Conservation (phyloP, 2,797 vertebrate species). For the Gymnoscopelus braueri region DNA sequence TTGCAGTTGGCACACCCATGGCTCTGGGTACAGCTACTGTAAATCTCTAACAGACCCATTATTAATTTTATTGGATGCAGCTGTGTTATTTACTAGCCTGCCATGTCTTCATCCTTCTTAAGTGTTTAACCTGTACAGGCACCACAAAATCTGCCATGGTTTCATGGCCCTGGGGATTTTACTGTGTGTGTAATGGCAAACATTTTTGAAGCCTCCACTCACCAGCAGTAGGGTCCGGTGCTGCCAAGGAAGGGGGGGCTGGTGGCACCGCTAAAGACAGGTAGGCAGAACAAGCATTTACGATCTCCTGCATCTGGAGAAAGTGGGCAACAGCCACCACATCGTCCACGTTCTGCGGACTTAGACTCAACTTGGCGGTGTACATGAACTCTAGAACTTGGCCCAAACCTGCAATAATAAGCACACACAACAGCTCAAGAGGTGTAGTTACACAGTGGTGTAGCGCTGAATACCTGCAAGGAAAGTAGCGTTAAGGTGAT, state of each 20-base stretch:
- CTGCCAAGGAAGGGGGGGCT: constrained; percentile 47
- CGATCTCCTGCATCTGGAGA: constrained; percentile 95
- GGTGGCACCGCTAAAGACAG: constrained; percentile 81
- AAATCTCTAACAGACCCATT: too few relatives aligned
- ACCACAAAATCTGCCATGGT: too few relatives aligned
- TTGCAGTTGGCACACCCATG: too few relatives aligned
- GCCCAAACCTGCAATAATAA: constrained; percentile 85
- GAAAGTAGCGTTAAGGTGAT: background rate
- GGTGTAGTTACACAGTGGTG: background rate
- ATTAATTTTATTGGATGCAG: too few relatives aligned
- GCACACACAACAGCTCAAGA: constrained; percentile 20
- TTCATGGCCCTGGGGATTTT: too few relatives aligned
- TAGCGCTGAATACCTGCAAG: background rate
- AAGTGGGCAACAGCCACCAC: constrained; percentile 94
- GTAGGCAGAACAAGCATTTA: constrained; percentile 91
- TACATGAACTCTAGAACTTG: constrained; percentile 99
- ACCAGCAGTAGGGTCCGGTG: constrained; percentile 71
- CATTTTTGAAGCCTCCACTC: constrained; percentile 39
- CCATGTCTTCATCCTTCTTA: background rate
- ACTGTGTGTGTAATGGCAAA: background rate
- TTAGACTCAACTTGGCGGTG: constrained; percentile 92
- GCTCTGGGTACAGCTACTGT: too few relatives aligned
- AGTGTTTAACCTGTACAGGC: background rate
- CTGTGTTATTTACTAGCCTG: too few relatives aligned
- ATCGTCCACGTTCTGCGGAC: constrained; percentile 90